Evolutionary conservation across 2,797 vertebrate genomes (phyloP).

Genomic region (Crypturellus tataupa): DNA sequence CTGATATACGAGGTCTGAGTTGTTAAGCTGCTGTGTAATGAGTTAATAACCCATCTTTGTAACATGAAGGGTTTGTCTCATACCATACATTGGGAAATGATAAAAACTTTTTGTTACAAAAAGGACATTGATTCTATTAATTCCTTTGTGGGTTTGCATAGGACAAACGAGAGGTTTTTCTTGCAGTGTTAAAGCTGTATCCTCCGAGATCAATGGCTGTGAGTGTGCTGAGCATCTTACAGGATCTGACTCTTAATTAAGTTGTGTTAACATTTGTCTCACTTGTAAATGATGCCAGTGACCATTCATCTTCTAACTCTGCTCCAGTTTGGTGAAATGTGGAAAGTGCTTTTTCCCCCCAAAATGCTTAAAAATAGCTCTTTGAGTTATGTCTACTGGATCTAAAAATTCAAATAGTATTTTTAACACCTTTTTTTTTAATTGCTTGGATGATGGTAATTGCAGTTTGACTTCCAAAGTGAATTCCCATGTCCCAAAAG

Average conservation of each 20-base stretch:
- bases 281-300: background rate
- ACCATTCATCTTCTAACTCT: background rate
- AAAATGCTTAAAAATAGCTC: background rate
- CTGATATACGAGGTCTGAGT: background rate
- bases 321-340: background rate
- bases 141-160: background rate
- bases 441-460: background rate
- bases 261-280: background rate
- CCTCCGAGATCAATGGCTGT: background rate
- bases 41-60: background rate
- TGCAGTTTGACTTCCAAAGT: background rate
- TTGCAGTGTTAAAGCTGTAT: background rate
- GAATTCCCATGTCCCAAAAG: background rate
- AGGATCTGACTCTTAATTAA: background rate
- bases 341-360: background rate
- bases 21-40: background rate
- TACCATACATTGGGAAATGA: background rate
- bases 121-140: background rate
- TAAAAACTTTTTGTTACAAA: background rate
- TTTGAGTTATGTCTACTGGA: background rate
- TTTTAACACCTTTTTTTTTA: background rate
- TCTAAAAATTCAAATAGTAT: background rate
- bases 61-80: background rate
- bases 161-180: background rate
- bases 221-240: background rate